Conservation (phyloP, 1,140 invertebrate species). For the Drosophila kohkoa region DNA sequence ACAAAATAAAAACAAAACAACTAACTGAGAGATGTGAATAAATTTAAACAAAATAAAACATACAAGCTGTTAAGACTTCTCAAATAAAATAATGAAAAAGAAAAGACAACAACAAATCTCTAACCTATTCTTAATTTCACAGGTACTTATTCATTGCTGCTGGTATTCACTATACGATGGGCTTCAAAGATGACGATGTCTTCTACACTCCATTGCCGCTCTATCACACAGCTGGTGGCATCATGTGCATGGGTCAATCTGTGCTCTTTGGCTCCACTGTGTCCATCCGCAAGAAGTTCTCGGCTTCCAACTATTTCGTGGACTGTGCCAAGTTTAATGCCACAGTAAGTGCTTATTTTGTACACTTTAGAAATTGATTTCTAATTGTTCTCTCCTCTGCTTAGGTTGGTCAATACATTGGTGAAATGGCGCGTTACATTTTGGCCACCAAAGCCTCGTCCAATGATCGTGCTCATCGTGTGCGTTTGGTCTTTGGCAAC, state of each 20-base stretch:
- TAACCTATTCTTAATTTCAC: not conserved
- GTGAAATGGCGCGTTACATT: constrained; percentile 99
- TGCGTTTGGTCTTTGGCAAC: constrained; percentile 97
- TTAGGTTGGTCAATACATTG: constrained; percentile 94
- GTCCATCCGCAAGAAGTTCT: constrained; percentile 97
- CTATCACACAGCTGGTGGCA: constrained; percentile 98
- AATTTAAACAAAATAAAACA: too few species aligned
- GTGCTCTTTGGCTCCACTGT: constrained; percentile 93
- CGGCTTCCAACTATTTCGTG: constrained; percentile 96
- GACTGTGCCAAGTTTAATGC: constrained; percentile 97
- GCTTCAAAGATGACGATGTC: constrained; percentile 90
- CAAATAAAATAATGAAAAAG: not conserved
- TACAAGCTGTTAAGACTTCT: too few species aligned
- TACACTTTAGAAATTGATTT: not conserved
- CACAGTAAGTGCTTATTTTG: constrained; percentile 89
- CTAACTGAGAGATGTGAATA: too few species aligned
- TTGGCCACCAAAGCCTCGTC: constrained; percentile 93
- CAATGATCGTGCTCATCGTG: constrained; percentile 92
- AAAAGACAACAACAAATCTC: not conserved
- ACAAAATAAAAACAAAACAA: too few species aligned
- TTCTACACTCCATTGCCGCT: constrained; percentile 97
- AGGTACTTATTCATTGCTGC: constrained; percentile 91
- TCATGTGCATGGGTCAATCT: constrained; percentile 93
- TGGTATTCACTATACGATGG: constrained; percentile 89
- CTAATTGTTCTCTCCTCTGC: constrained; percentile 26